Conservation (phyloP, 2,888 invertebrate genomes). For the Timema podura region DNA sequence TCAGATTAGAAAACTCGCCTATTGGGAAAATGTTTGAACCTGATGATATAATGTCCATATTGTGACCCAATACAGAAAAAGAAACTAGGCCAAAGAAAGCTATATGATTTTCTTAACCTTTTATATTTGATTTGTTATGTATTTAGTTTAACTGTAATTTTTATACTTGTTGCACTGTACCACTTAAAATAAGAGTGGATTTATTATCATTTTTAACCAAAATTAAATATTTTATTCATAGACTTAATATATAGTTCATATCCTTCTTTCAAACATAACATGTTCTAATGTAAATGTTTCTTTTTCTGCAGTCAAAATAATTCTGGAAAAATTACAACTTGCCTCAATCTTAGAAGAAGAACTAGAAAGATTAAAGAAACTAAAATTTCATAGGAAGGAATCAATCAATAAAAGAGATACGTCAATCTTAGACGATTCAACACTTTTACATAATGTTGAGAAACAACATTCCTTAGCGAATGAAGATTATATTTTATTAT, state of each 20-base stretch:
- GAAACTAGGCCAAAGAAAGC: no score
- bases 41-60: no score
- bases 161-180: no score
- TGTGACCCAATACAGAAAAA: no score
- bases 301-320: slow-evolving; percentile 45
- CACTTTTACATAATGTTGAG: not conserved
- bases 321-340: slow-evolving; percentile 48
- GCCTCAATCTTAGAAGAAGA: slow-evolving; percentile 51
- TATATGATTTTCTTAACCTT: no score
- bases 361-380: slow-evolving; percentile 34
- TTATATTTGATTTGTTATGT: not conserved
- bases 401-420: not conserved
- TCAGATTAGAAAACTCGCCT: no score
- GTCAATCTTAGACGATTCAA: not conserved
- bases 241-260: no score
- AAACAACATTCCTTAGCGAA: not conserved
- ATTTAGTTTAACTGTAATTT: not conserved
- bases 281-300: slow-evolving; percentile 14
- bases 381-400: not conserved
- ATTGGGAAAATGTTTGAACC: no score
- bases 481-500: not conserved
- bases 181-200: no score
- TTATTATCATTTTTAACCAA: no score
- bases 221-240: no score
- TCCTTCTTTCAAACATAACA: no score